These are phyloP conservation scores for Melitaea athalia DNA, from an alignment of 2,888 invertebrate genomes.

Conservation along the genomic window DNA sequence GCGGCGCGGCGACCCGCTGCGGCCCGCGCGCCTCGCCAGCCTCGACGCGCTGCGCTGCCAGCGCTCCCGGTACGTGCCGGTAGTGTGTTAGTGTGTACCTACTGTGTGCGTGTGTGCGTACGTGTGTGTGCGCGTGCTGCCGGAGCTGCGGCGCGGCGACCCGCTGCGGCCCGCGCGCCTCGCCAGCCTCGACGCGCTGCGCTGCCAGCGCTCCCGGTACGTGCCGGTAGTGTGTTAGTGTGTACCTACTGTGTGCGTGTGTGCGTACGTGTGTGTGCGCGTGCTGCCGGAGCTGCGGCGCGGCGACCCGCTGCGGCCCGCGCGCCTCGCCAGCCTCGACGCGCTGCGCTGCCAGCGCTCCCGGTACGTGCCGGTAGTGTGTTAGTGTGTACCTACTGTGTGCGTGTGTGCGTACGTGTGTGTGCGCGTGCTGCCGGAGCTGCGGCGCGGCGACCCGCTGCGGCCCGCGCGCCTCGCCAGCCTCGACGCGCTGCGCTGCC, in stretches of 20 bases:
- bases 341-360: slow-evolving; percentile 47
- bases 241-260: too few species aligned
- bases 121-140: slow-evolving; percentile 36
- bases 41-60: slow-evolving; percentile 53
- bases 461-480: slow-evolving; percentile 51
- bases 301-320: slow-evolving; percentile 10
- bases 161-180: slow-evolving; percentile 47
- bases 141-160: neutral
- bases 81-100: too few species aligned
- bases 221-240: too few species aligned
- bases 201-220: too few species aligned
- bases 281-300: slow-evolving; percentile 6
- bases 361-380: too few species aligned
- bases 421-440: slow-evolving; percentile 31
- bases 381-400: too few species aligned
- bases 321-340: slow-evolving; percentile 59
- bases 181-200: slow-evolving; percentile 54
- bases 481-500: slow-evolving; percentile 52
- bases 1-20: neutral
- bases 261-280: slow-evolving; percentile 35
- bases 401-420: slow-evolving; percentile 18
- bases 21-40: slow-evolving; percentile 52
- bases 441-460: neutral
- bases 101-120: neutral
- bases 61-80: too few species aligned